Evolutionary conservation across 64 coral and sea anemone species (phyloP), one percentile per base, ranked within the genome.

Genomic region (Porites australiensis): DNA sequence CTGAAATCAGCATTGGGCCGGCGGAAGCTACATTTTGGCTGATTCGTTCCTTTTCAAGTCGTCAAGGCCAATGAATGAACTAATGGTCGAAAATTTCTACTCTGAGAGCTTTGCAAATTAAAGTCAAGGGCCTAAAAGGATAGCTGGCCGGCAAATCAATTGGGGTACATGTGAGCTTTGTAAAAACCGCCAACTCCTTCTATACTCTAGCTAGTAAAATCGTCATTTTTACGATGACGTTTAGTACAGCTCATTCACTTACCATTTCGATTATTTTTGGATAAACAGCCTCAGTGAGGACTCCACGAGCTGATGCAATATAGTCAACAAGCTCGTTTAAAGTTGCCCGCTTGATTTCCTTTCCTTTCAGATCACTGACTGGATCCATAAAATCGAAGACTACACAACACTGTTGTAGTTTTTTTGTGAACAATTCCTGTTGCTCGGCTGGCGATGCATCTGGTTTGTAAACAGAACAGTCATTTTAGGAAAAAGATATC

Each of bases 331-430:
- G 75, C 82, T 99, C 98, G 66, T 99, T 99, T 18, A 99, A 86
- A 54, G 91, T 94, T 81, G 94, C 94, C 91, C 98, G 83, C 72
- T 99, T 99, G 44, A 99, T 96, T 94, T 99, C 98, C 64, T 99
- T 99, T 14, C 98, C 98, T 90, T 92, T 99, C 45, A 99, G 85
- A 82, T 99, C 98, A 86, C 90, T 95, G 14, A 99, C 98, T 69
- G 98, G 94, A 93, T 99, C 98, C 98, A 99, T 99, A 83, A 99
- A 99, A 96, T 99, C 98, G 94, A 99, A 99, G 61, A 96, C 94
- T 89, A 99, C 94, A 74, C 91, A 92, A 83, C 98, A 99, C 70
- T 99, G 98, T 80, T 99, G 94, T 63, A 99, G 94, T 94, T 99
- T 99, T 89, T 99, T 96, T 27, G 92, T 73, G 94, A 99, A 99